A percentile compares a stretch with the other conserved stretches of the same genome.
These are phyloP conservation scores for Plebejus argus DNA, from an alignment of 2,888 invertebrate genomes.

Conservation along the genomic window DNA sequence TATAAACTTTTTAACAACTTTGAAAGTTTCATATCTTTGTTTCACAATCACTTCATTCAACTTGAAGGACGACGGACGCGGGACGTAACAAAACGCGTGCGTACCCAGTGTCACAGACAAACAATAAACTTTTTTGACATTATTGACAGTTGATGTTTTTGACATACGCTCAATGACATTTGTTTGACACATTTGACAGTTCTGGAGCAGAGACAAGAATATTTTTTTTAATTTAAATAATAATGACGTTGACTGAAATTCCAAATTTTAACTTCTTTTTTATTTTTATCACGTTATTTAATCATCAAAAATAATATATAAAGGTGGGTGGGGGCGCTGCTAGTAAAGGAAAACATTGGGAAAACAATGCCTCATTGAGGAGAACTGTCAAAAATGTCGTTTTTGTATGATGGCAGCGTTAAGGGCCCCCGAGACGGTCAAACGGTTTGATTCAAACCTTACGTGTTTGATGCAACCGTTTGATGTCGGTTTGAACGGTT, in stretches of 20 bases:
- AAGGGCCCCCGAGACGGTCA: too few relatives aligned
- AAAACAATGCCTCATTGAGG: too few relatives aligned
- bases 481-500: too few relatives aligned
- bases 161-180: not conserved
- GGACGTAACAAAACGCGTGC: constrained; percentile 50
- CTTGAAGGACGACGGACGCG: constrained; percentile 66
- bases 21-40: constrained; percentile 64
- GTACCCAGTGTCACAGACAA: constrained; percentile 42
- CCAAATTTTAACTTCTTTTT: not conserved
- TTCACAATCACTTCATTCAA: constrained; percentile 55
- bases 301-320: too few relatives aligned
- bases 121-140: constrained; percentile 25
- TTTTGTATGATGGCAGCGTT: too few relatives aligned
- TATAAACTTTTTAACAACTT: constrained; percentile 55
- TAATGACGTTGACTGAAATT: not conserved
- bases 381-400: too few relatives aligned
- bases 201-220: not conserved
- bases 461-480: too few relatives aligned
- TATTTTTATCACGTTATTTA: too few relatives aligned
- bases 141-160: constrained; percentile 11
- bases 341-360: too few relatives aligned
- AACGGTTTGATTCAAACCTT: too few relatives aligned
- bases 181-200: constrained; percentile 2
- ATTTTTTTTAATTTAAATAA: not conserved
- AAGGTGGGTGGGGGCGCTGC: too few relatives aligned